Evolutionary conservation across 2,113 vertebrate species (phyloP), one percentile per base, ranked within the genome.

Genomic region (Lampris incognitus): DNA sequence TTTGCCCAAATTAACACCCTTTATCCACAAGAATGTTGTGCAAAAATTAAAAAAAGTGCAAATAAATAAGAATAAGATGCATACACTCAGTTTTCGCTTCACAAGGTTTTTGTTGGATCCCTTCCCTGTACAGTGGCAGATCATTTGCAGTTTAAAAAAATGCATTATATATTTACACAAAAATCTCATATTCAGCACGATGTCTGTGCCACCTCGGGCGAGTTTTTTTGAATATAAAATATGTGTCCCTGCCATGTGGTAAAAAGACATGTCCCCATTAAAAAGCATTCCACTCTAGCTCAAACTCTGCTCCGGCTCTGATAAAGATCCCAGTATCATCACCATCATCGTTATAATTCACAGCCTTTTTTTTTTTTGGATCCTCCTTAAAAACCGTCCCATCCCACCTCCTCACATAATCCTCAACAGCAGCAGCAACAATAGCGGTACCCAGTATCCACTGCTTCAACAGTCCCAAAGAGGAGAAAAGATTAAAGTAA

Each of bases 11-110:
- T 71, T 78, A 74, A 89, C 79, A 81, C 78, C 82, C 71, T 78
- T 65, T 42, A 81, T 76, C 50, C 74, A 74, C 74, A 37, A 60
- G 11, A 79, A 81, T 69, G 70, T 9, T 85, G 85, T 89, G 88
- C 88, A 89, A 87, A 81, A 72, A 80, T 76, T 71, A 78, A 59
- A 49, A 76, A 84, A 79, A 9, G 70, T 85, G 75, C 69, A 88
- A 90, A 92, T 88, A 92, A 92, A 91, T 90, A 76, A 63, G 72
- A 87, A 84, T 61, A 52, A 36, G 24, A 79, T 74, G 75, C 66
- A 65, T 68, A 62, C 65, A 78, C 84, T 65, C 60, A 71, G 41
- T 51, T 51, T 10, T 46, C 44, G 71, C 69, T 70, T 13, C 38
- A 55, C 57, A 73, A 72, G 42, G 40, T 59, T 82, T 74, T 63